Evolutionary conservation across 2,888 invertebrate genomes (phyloP).

Genomic region (Bugula neritina): DNA sequence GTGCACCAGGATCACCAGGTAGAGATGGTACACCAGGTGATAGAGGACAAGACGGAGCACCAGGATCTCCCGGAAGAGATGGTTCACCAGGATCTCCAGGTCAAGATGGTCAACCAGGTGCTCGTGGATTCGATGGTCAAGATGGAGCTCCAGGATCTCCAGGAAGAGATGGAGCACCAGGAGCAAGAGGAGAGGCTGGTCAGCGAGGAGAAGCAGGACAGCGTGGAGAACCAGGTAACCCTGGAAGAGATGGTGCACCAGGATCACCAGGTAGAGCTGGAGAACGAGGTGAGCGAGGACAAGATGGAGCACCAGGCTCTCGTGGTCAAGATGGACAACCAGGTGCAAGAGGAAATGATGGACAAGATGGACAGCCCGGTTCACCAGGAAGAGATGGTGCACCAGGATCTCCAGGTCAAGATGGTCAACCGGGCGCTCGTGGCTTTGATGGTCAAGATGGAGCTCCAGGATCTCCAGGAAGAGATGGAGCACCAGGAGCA

Average conservation of each 20-base stretch:
- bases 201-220: not conserved
- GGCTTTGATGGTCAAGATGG: not conserved
- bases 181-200: not conserved
- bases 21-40: not conserved
- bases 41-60: not conserved
- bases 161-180: conserved; percentile 1
- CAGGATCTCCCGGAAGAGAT: conserved; percentile 19
- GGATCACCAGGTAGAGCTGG: conserved; percentile 1
- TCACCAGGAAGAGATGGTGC: not conserved
- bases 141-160: conserved; percentile 8
- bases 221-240: not conserved
- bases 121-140: not conserved
- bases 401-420: conserved; percentile 3
- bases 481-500: not conserved
- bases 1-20: conserved; percentile 1
- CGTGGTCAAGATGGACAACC: not conserved
- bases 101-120: conserved; percentile 18
- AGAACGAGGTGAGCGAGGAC: not conserved
- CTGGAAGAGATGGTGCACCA: not conserved
- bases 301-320: not conserved
- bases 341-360: not conserved
- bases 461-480: not conserved
- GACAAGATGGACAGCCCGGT: conserved; percentile 3
- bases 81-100: conserved; percentile 26
- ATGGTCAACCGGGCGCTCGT: not conserved